phyloP scores from a whole-genome alignment of 1,140 invertebrate species.

The Eriosoma lanigerum region DNA sequence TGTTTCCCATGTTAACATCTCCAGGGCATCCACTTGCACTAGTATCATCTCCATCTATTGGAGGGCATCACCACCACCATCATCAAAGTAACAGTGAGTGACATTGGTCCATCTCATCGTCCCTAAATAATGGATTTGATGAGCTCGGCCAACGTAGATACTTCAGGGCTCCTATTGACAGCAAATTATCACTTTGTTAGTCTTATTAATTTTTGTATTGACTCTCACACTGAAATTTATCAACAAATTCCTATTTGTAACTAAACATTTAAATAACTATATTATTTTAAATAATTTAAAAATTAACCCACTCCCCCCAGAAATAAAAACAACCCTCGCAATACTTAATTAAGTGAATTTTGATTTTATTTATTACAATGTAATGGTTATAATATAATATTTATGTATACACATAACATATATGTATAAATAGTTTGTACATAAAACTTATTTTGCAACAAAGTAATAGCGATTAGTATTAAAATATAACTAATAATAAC shows the following conservation, averaged over 20 bases:
- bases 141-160: conserved; percentile 44
- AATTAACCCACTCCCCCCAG: neutral
- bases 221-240: neutral
- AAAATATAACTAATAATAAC: conserved; percentile 14
- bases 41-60: conserved; percentile 52
- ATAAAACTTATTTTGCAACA: conserved; percentile 40
- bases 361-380: conserved; percentile 23
- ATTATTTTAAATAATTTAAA: neutral
- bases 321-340: conserved; percentile 15
- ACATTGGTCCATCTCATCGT: conserved; percentile 52
- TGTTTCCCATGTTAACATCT: conserved; percentile 49
- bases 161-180: conserved; percentile 45
- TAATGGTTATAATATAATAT: conserved; percentile 20
- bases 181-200: conserved; percentile 43
- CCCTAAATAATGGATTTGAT: conserved; percentile 45
- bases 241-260: conserved; percentile 9
- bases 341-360: conserved; percentile 38
- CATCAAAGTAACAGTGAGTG: conserved; percentile 48
- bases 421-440: conserved; percentile 4
- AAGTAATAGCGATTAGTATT: conserved; percentile 30
- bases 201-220: neutral
- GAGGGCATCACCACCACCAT: conserved; percentile 47
- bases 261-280: neutral
- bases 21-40: conserved; percentile 54
- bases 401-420: neutral